These are phyloP conservation scores for Muschampia staudingeri DNA, from an alignment of 2,888 invertebrate species.

Conservation along the genomic window DNA sequence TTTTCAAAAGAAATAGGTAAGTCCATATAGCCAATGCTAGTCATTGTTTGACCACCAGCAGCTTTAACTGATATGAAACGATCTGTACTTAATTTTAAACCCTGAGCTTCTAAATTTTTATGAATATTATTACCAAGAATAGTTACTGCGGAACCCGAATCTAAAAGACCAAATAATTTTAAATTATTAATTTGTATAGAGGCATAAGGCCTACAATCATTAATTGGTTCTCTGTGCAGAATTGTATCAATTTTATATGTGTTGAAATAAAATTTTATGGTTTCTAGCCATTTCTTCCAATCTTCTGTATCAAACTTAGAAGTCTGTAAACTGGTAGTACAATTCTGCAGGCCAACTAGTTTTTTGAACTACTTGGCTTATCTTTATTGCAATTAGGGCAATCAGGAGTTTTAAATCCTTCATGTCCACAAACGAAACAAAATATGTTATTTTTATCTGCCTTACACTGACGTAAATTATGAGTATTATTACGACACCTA, in stretches of 20 bases:
- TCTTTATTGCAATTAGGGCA: neutral
- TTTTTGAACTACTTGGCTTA: neutral
- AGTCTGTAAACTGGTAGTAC: neutral
- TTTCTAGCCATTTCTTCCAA: slow-evolving; percentile 6
- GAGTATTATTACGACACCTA: neutral
- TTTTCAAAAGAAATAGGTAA: neutral
- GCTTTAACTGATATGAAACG: neutral
- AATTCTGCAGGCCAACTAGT: neutral
- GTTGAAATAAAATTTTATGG: neutral
- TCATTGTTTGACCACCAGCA: slow-evolving; percentile 11
- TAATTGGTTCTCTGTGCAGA: neutral
- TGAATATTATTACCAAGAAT: neutral
- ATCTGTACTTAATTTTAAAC: neutral
- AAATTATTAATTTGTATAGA: neutral
- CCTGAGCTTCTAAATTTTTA: neutral
- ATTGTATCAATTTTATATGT: slow-evolving; percentile 10
- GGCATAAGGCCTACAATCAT: neutral
- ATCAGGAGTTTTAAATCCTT: neutral
- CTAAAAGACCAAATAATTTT: neutral
- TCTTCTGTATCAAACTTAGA: neutral
- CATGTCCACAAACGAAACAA: neutral
- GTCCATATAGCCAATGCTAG: neutral
- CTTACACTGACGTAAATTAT: neutral
- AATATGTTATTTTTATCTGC: slow-evolving; percentile 4
- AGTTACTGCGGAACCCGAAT: neutral